Evolutionary conservation across 2,888 invertebrate species (phyloP).

Genomic region (Aleiodes testaceus): DNA sequence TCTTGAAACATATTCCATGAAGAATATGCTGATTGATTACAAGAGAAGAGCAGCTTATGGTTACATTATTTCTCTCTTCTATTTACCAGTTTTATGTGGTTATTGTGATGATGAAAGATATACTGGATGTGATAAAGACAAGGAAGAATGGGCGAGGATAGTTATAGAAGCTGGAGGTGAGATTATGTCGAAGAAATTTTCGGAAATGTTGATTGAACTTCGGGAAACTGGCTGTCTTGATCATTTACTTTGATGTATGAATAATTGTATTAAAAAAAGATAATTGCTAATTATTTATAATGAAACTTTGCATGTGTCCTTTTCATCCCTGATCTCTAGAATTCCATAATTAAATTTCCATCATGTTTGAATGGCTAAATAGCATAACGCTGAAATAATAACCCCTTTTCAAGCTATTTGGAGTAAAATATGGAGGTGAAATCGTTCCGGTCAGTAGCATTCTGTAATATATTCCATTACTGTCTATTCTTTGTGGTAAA

Average conservation of each 20-base stretch:
- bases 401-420: too few species aligned
- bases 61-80: conserved; percentile 57
- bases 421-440: too few species aligned
- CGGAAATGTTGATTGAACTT: conserved; percentile 62
- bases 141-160: rapidly evolving
- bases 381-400: too few species aligned
- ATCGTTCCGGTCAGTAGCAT: too few species aligned
- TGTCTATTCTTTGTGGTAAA: conserved; percentile 11
- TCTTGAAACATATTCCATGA: conserved; percentile 56
- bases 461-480: background rate
- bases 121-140: rapidly evolving
- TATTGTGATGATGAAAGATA: background rate
- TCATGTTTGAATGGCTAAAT: too few species aligned
- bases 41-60: conserved; percentile 58
- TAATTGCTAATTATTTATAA: too few species aligned
- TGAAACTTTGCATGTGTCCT: too few species aligned
- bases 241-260: conserved; percentile 37
- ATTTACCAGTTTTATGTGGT: conserved; percentile 49
- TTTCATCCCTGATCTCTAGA: too few species aligned
- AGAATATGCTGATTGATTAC: conserved; percentile 60
- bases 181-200: conserved; percentile 56
- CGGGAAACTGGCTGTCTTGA: conserved; percentile 58
- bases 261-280: too few species aligned
- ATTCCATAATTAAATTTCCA: too few species aligned
- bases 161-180: conserved; percentile 58